Evolutionary conservation across 2,888 invertebrate genomes (phyloP).

Genomic region (Drosophila macrothrix): DNA sequence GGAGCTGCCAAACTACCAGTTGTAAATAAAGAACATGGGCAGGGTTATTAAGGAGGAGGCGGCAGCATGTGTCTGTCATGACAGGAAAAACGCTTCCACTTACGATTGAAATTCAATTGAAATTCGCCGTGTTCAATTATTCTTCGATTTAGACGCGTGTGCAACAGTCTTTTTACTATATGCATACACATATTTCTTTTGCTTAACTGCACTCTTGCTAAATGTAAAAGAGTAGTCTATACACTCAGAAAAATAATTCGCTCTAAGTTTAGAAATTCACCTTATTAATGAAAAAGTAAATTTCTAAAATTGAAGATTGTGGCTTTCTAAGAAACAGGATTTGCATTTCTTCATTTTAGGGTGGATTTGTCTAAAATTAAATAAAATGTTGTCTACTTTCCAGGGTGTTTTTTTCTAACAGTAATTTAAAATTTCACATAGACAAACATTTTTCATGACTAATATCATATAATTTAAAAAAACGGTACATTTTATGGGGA

Average conservation of each 20-base stretch:
- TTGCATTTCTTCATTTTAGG: neutral
- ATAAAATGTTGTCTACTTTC: neutral
- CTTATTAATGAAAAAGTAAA: neutral
- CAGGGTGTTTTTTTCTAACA: neutral
- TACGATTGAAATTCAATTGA: conserved; percentile 37
- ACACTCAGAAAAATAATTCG: neutral
- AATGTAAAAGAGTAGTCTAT: neutral
- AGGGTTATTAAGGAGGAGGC: neutral
- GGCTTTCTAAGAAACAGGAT: neutral
- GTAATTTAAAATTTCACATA: neutral
- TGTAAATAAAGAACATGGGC: neutral
- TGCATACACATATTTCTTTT: neutral
- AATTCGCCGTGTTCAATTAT: conserved; percentile 8
- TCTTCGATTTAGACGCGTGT: conserved; percentile 9
- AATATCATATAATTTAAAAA: neutral
- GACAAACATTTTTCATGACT: neutral
- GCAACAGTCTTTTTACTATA: conserved; percentile 23
- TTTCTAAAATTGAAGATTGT: neutral
- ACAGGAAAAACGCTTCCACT: conserved; percentile 49
- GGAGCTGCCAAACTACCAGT: conserved; percentile 9
- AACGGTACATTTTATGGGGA: neutral
- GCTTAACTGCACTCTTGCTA: neutral
- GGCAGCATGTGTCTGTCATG: conserved; percentile 14
- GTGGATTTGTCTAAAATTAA: neutral
- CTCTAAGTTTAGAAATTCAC: neutral